These are phyloP conservation scores for Acanthurus leucopareius DNA, from an alignment of 2,797 vertebrate genomes.

Conservation along the genomic window DNA sequence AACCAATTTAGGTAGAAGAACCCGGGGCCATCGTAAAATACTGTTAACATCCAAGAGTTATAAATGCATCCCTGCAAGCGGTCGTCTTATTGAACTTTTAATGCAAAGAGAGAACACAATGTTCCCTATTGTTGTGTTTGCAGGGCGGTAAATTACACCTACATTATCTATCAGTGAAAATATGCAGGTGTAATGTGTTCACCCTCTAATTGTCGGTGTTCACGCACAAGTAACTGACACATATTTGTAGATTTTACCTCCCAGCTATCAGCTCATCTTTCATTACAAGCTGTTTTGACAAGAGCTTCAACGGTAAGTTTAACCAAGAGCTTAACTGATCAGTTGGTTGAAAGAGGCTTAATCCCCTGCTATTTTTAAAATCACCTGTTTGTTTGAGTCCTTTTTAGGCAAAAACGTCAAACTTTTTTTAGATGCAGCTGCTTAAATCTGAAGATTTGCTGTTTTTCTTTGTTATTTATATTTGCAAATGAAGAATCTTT, in stretches of 20 bases:
- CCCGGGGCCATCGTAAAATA: not conserved
- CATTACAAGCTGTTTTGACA: not conserved
- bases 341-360: too few species aligned
- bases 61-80: constrained; percentile 24
- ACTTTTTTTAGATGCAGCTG: too few species aligned
- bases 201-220: not conserved
- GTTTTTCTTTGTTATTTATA: too few species aligned
- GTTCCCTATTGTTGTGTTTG: constrained; percentile 3
- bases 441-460: too few species aligned
- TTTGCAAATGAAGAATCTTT: too few species aligned
- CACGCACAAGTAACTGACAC: constrained; percentile 4
- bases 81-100: constrained; percentile 9
- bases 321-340: too few species aligned
- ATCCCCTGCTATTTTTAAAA: too few species aligned
- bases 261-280: not conserved
- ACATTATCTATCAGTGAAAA: constrained; percentile 11
- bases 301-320: too few species aligned
- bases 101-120: constrained; percentile 55
- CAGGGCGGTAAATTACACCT: constrained; percentile 16
- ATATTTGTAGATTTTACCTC: not conserved
- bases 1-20: not conserved
- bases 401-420: too few species aligned
- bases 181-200: constrained; percentile 13
- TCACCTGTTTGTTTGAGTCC: too few species aligned
- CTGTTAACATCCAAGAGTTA: constrained; percentile 4